phyloP scores from a whole-genome alignment of 2,797 vertebrate species.

The Takifugu ocellatus region DNA sequence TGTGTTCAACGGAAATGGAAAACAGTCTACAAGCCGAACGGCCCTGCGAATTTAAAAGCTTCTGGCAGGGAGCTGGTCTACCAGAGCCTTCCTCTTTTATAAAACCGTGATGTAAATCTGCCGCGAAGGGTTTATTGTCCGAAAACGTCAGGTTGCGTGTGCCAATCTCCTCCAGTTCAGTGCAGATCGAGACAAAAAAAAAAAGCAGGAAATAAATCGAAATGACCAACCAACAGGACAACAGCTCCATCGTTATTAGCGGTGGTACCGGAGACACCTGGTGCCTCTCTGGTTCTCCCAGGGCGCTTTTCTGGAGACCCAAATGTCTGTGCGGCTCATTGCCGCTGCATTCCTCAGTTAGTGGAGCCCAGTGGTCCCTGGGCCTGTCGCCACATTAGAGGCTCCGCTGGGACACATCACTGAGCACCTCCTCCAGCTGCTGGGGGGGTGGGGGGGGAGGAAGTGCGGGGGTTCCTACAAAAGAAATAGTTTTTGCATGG shows the following conservation, averaged over 20 bases:
- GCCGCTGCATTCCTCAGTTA: constrained; percentile 52
- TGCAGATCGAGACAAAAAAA: constrained; percentile 23
- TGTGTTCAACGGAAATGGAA: constrained; percentile 70
- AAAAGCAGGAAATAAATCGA: background rate
- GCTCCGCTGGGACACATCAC: constrained; percentile 64
- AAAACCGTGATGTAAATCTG: constrained; percentile 60
- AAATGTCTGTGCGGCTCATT: constrained; percentile 28
- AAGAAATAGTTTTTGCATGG: constrained; percentile 45
- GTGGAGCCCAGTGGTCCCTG: constrained; percentile 49
- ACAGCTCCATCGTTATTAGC: constrained; percentile 20
- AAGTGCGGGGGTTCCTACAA: constrained; percentile 35
- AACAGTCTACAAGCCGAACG: constrained; percentile 60
- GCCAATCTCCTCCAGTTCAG: constrained; percentile 46
- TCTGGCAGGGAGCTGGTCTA: constrained; percentile 61
- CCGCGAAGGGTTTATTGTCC: constrained; percentile 71
- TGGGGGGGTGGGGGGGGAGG: constrained; percentile 40
- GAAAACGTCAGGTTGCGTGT: constrained; percentile 37
- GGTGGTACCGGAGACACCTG: constrained; percentile 35
- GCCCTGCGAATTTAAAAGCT: constrained; percentile 68
- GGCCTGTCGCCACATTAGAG: constrained; percentile 69
- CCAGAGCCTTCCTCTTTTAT: constrained; percentile 66
- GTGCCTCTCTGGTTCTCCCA: constrained; percentile 44
- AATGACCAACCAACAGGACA: constrained; percentile 10
- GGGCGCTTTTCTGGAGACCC: constrained; percentile 52
- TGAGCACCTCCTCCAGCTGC: constrained; percentile 65